phyloP scores from a whole-genome alignment of 2,797 vertebrate species.

The Gouania willdenowi region DNA sequence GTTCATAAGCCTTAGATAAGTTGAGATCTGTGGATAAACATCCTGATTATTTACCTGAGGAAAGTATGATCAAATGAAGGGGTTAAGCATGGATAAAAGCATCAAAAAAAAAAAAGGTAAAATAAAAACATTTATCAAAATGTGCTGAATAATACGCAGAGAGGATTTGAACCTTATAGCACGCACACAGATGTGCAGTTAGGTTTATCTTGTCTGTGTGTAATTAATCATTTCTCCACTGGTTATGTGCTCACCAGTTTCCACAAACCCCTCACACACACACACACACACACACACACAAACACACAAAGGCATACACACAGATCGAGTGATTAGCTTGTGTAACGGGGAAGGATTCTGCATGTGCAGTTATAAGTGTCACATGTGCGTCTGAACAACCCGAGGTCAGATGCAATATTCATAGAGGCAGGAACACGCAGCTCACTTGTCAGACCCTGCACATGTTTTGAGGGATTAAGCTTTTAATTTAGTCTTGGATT shows the following conservation, averaged over 20 bases:
- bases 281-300: no score
- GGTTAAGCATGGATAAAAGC: slow-evolving; percentile 21
- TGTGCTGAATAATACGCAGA: slow-evolving; percentile 1
- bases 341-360: slow-evolving; percentile 39
- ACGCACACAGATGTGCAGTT: neutral
- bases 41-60: no score
- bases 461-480: slow-evolving; percentile 1
- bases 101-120: no score
- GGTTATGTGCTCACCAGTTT: slow-evolving; percentile 29
- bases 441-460: neutral
- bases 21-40: no score
- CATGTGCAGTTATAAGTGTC: slow-evolving; percentile 36
- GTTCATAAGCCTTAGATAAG: no score
- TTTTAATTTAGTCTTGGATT: neutral
- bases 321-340: slow-evolving; percentile 36
- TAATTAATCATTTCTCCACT: slow-evolving; percentile 39
- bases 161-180: slow-evolving; percentile 1
- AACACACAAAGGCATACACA: slow-evolving; percentile 26
- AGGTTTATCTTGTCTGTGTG: slow-evolving; percentile 3
- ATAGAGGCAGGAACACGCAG: slow-evolving; percentile 1
- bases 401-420: slow-evolving; percentile 20
- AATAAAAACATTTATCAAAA: slow-evolving; percentile 14
- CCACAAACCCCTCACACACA: neutral
- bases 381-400: slow-evolving; percentile 37
- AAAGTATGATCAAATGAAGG: no score